phyloP scores from a whole-genome alignment of 1,140 invertebrate species.

The Lepidurus packardi region DNA sequence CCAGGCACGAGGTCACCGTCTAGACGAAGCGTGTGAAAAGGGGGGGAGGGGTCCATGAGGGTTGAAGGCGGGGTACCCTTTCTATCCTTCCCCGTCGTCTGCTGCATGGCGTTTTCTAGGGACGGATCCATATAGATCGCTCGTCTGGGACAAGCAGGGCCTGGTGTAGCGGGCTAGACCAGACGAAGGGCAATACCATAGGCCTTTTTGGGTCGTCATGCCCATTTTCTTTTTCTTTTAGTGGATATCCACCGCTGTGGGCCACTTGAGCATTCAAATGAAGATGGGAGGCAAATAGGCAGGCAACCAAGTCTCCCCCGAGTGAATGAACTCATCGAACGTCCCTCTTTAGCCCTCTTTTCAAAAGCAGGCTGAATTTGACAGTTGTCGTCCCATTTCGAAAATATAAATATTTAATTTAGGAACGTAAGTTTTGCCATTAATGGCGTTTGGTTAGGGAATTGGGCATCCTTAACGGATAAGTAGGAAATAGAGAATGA shows the following conservation, averaged over 20 bases:
- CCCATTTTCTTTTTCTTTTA: not conserved
- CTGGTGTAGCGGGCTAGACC: not conserved
- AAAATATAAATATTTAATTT: too few relatives aligned
- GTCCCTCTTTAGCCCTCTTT: too few relatives aligned
- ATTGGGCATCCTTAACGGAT: too few relatives aligned
- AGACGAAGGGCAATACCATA: not conserved
- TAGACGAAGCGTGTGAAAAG: conserved; percentile 2
- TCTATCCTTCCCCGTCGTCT: not conserved
- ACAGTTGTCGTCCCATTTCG: too few relatives aligned
- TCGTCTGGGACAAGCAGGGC: conserved; percentile 14
- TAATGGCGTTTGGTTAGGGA: too few relatives aligned
- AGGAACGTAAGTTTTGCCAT: too few relatives aligned
- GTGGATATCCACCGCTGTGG: not conserved
- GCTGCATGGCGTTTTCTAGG: conserved; percentile 8
- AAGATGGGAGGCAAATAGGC: too few relatives aligned
- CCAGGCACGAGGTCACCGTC: conserved; percentile 7
- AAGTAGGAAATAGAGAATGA: too few relatives aligned
- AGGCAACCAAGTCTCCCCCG: too few relatives aligned
- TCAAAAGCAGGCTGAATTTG: too few relatives aligned
- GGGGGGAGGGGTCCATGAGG: not conserved
- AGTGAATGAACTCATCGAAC: too few relatives aligned
- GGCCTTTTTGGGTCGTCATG: not conserved
- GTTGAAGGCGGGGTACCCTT: not conserved
- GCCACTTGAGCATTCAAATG: too few relatives aligned
- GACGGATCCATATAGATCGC: conserved; percentile 14